Base-by-base conservation (phyloP, 2,797 vertebrate genomes). In the Coilia nasus region DNA sequence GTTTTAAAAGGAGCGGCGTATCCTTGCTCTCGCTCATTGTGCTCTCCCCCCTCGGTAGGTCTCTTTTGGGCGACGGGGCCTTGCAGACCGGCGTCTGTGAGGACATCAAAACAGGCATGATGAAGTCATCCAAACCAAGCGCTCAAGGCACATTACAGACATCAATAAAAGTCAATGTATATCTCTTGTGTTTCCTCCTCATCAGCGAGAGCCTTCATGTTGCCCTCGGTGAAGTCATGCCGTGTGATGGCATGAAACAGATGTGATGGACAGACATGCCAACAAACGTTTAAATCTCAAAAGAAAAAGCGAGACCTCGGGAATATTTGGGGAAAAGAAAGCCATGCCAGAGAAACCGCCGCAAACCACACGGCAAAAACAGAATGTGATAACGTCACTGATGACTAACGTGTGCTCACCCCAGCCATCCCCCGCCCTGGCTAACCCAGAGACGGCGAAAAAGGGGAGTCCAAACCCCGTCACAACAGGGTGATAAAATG, bases 61-160 rank as follows among this genome's bases (percentile, higher is more conserved):
- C 93, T 28, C 64, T 90, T 82, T 80, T 91, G 86, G 92, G 91
- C 0, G 82, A 71, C 15, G 87, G 92, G 81, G 90, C 82, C 62
- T 87, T 84, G 19, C 83, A 59, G 11, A 62, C 54, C 28, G 90
- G 88, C 23, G 86, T 90, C 95, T 95, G 91, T 46, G 50, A 50
- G 81, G 82, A 67, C 80, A 75, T 75, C 67, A 78, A 41, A 78
- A 78, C 71, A 78, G 71, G 31, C 71, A 78, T 12, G 31, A 78
- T 78, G 71, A 78, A 78, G 71, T 78, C 54, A 78, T 83, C n/a
- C 28, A 21, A 44, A 59, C 31, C 15, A 78, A 44, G 31, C 71
- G 19, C 35, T 78, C 71, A 78, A 19, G 31, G 35, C 71, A 44
- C 35, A 41, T 78, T 78, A 78, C 31, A 44, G 31, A 44, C 71